phyloP scores from a whole-genome alignment of 2,113 vertebrate genomes.

The Notiomystis cincta region DNA sequence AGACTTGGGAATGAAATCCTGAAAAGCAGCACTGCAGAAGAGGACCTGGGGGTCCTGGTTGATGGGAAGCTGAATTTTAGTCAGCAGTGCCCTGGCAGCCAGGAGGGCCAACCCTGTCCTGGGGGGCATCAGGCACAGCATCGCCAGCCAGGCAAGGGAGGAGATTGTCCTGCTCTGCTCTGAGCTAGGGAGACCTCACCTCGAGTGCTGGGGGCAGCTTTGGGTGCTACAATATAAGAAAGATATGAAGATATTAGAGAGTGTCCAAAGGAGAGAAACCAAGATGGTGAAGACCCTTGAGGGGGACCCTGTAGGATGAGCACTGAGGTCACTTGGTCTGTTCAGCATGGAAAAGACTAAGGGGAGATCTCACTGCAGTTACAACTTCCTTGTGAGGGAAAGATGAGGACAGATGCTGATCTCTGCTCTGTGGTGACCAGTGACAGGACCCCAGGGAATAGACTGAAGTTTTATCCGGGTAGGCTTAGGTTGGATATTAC shows the following conservation, averaged over 20 bases:
- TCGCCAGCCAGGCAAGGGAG: rapidly evolving
- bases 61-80: rapidly evolving
- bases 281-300: not conserved
- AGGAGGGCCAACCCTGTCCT: rapidly evolving
- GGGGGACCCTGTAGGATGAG: rapidly evolving
- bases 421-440: not conserved
- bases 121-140: rapidly evolving
- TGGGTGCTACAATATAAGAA: not conserved
- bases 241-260: not conserved
- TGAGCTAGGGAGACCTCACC: rapidly evolving
- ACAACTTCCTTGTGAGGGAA: not conserved
- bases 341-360: not conserved
- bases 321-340: rapidly evolving
- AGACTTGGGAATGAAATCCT: not conserved
- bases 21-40: not conserved
- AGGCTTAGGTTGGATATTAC: not conserved
- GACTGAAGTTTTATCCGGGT: not conserved
- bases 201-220: rapidly evolving
- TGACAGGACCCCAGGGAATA: not conserved
- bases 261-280: not conserved
- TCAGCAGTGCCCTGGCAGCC: not conserved
- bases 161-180: rapidly evolving
- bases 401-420: rapidly evolving
- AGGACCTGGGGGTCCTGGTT: rapidly evolving
- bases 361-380: not conserved